Percentiles rank a stretch among this genome's conserved stretches.
Conservation (phyloP, 1,140 invertebrate species). For the Metopolophium dirhodum region DNA sequence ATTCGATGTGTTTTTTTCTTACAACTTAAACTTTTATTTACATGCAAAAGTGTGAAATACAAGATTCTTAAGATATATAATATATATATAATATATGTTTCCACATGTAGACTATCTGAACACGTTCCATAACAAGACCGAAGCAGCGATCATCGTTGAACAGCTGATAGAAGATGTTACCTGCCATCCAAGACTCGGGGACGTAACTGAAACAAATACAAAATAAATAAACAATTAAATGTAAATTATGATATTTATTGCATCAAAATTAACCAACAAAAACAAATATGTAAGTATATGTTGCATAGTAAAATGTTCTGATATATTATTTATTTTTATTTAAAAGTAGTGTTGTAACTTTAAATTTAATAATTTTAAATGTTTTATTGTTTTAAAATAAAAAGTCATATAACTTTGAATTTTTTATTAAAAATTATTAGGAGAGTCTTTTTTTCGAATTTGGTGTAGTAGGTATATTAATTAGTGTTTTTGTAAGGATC, state of each 20-base stretch:
- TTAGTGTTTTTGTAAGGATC: too few relatives aligned
- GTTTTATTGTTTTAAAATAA: background rate
- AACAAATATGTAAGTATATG: background rate
- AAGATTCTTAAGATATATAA: background rate
- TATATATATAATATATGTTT: background rate
- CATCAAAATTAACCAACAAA: background rate
- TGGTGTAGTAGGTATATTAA: background rate
- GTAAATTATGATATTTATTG: background rate
- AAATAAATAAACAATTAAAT: background rate
- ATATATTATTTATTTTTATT: too few relatives aligned
- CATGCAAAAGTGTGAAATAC: background rate
- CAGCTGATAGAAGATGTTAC: background rate
- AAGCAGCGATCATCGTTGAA: background rate
- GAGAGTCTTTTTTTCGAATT: background rate
- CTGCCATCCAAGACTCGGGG: slow-evolving; percentile 7
- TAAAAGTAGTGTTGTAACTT: too few relatives aligned
- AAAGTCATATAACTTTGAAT: too few relatives aligned
- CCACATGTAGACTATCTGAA: slow-evolving; percentile 7
- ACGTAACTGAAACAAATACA: slow-evolving; percentile 28
- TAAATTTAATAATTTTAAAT: background rate
- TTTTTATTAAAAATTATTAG: background rate
- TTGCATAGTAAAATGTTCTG: background rate
- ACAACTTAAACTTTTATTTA: slow-evolving; percentile 26
- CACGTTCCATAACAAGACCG: background rate
- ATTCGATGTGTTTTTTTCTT: background rate